Conservation (phyloP, 2,888 invertebrate genomes). For the Leptura quadrifasciata region DNA sequence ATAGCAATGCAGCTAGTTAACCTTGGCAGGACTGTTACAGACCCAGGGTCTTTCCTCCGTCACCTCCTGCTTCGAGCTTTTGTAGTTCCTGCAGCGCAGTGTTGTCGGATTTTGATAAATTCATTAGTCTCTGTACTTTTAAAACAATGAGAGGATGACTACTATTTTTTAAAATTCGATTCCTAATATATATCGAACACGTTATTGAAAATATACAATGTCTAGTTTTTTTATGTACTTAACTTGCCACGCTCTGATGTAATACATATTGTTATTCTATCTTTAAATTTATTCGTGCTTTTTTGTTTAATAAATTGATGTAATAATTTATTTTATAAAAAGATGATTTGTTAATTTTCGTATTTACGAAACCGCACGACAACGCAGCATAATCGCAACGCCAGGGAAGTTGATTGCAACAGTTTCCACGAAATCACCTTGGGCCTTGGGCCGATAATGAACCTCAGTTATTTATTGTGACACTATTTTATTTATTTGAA, state of each 20-base stretch:
- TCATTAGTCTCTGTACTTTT: background rate
- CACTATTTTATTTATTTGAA: constrained; percentile 15
- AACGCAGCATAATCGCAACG: constrained; percentile 14
- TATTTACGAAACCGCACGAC: background rate
- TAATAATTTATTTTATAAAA: constrained; percentile 3
- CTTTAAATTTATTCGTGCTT: background rate
- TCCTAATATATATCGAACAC: background rate
- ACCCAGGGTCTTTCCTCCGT: constrained; percentile 54
- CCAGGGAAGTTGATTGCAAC: constrained; percentile 35
- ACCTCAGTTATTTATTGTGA: constrained; percentile 31
- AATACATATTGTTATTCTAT: background rate
- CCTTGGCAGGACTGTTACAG: constrained; percentile 59
- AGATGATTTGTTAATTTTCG: background rate
- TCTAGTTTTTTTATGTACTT: background rate
- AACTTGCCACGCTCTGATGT: background rate
- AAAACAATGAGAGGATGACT: background rate
- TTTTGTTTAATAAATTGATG: background rate
- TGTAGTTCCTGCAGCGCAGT: constrained; percentile 35
- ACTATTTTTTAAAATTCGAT: background rate
- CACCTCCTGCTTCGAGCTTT: constrained; percentile 42
- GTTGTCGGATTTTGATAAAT: constrained; percentile 17
- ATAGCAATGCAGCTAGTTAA: constrained; percentile 63
- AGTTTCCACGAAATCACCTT: constrained; percentile 47
- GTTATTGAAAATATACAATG: background rate
- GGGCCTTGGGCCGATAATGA: constrained; percentile 56